phyloP scores from a whole-genome alignment of 2,888 invertebrate species.

The Eristalis pertinax region DNA sequence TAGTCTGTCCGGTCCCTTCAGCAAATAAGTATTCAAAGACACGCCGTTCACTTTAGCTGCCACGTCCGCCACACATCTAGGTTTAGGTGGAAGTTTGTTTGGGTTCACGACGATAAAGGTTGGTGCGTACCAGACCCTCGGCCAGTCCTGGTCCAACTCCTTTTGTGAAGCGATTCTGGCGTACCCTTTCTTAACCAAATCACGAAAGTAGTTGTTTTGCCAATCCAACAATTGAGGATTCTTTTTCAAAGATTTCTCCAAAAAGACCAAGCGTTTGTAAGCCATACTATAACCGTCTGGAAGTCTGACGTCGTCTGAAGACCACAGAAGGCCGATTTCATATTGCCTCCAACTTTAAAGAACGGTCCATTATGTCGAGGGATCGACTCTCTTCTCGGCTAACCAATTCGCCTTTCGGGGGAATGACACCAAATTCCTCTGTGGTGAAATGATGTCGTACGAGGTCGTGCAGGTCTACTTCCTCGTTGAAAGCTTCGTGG shows the following conservation, averaged over 20 bases:
- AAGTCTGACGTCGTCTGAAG: background rate
- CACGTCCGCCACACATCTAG: background rate
- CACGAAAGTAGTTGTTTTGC: background rate
- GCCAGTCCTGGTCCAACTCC: background rate
- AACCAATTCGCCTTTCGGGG: background rate
- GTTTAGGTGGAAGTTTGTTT: no score
- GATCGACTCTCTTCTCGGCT: constrained; percentile 3
- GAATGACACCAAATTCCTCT: background rate
- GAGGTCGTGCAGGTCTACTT: constrained; percentile 1
- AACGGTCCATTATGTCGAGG: constrained; percentile 16
- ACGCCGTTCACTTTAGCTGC: background rate
- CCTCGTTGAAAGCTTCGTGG: constrained; percentile 7
- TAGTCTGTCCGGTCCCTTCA: background rate
- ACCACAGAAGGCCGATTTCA: background rate
- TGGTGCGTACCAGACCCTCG: background rate
- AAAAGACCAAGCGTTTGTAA: no score
- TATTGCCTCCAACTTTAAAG: background rate
- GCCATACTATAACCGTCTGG: constrained; percentile 32
- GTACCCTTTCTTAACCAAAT: background rate
- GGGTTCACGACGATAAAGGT: background rate
- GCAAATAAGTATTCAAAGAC: background rate
- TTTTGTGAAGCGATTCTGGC: no score
- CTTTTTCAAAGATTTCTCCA: background rate
- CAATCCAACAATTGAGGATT: background rate
- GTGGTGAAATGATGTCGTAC: background rate